A percentile compares a stretch with the other conserved stretches of the same genome.
Evolutionary conservation across 2,888 invertebrate species (phyloP).

Genomic region (Ophioninae sp.): DNA sequence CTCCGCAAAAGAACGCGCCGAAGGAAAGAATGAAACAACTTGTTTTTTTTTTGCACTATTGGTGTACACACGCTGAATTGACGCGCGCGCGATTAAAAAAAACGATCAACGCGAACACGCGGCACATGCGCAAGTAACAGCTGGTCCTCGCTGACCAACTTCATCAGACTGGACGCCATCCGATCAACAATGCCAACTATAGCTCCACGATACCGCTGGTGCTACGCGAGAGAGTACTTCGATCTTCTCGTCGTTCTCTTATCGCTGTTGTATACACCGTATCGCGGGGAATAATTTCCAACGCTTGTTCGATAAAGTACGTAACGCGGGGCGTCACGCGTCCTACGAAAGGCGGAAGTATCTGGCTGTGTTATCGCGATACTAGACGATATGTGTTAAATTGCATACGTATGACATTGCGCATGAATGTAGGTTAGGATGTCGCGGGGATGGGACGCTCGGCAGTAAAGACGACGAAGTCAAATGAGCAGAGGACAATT

Average conservation of each 20-base stretch:
- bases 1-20: neutral
- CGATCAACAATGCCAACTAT: slow-evolving; percentile 47
- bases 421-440: no score
- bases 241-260: slow-evolving; percentile 8
- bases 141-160: slow-evolving; percentile 46
- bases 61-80: slow-evolving; percentile 16
- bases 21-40: no score
- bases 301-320: no score
- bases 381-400: no score
- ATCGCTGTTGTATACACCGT: slow-evolving; percentile 3
- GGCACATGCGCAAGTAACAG: slow-evolving; percentile 61
- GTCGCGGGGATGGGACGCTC: no score
- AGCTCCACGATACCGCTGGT: no score
- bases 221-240: neutral
- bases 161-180: slow-evolving; percentile 59
- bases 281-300: neutral
- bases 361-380: no score
- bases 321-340: no score
- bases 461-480: no score
- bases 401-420: no score
- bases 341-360: no score
- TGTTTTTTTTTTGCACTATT: neutral
- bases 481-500: no score
- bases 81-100: slow-evolving; percentile 39
- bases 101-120: slow-evolving; percentile 51